Conservation (phyloP, 2,113 vertebrate genomes). For the Sporophila hypoxantha region DNA sequence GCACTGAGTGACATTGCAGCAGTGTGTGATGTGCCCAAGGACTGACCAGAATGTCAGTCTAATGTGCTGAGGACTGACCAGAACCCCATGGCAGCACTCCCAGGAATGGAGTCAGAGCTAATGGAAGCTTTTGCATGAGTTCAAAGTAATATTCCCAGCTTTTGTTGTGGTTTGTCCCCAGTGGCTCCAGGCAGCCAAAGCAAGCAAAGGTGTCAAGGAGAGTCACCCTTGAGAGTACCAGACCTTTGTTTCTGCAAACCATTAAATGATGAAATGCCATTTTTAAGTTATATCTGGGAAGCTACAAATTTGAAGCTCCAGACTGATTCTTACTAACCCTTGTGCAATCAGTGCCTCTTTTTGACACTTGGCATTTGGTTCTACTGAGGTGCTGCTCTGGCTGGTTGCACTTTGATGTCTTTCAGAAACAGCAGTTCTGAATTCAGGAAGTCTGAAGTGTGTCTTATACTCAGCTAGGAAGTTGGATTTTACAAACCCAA, state of each 20-base stretch:
- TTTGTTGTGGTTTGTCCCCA: not conserved
- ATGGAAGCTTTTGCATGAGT: not conserved
- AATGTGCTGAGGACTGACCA: not conserved
- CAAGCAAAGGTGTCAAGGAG: not conserved
- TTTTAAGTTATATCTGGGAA: not conserved
- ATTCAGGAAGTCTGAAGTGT: not conserved
- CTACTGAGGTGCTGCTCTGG: not conserved
- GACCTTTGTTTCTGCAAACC: not conserved
- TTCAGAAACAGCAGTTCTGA: not conserved
- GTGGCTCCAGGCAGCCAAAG: not conserved
- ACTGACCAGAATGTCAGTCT: not conserved
- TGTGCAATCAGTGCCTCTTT: not conserved
- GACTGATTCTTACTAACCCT: not conserved
- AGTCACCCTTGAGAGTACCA: not conserved
- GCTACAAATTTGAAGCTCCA: not conserved
- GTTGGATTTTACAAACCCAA: not conserved
- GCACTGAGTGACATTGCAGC: not conserved
- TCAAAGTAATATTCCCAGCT: not conserved
- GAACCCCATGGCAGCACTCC: not conserved
- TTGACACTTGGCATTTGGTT: accelerated
- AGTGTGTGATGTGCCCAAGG: accelerated
- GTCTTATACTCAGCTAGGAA: not conserved
- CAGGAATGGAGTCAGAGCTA: not conserved
- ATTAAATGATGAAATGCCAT: not conserved
- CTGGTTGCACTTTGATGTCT: not conserved